phyloP scores from a whole-genome alignment of 2,113 vertebrate species.

The Thermophis baileyi region DNA sequence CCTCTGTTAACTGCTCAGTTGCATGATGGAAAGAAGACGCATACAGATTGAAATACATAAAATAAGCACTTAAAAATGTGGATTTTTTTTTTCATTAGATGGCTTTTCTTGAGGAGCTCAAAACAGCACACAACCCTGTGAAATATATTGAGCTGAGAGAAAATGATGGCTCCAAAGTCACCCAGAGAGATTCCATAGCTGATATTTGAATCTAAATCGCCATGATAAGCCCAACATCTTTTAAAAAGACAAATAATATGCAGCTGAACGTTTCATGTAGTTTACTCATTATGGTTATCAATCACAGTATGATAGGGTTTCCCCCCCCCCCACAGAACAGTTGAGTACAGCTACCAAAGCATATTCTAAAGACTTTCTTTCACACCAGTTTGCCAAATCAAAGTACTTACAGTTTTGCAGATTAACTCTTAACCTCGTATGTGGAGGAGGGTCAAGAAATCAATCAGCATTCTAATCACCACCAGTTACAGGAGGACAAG shows the following conservation, averaged over 20 bases:
- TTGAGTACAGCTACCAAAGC: background rate
- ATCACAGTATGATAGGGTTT: background rate
- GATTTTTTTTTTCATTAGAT: background rate
- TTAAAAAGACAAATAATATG: background rate
- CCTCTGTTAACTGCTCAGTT: background rate
- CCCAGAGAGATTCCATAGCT: background rate
- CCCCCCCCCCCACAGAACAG: background rate
- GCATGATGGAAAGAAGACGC: background rate
- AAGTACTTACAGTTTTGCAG: background rate
- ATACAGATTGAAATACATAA: background rate
- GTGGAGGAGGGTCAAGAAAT: background rate
- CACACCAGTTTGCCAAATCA: background rate
- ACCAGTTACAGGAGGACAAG: background rate
- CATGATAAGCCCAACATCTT: background rate
- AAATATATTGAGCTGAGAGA: background rate
- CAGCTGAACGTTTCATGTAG: background rate
- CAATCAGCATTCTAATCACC: background rate
- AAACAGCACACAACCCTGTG: background rate
- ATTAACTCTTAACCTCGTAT: background rate
- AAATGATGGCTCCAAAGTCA: background rate
- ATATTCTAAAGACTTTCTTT: background rate
- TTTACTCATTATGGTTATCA: background rate
- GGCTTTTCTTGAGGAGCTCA: background rate
- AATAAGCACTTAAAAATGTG: background rate
- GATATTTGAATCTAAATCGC: background rate